Evolutionary conservation across 2,113 vertebrate genomes (phyloP).

Genomic region (Carassius auratus): DNA sequence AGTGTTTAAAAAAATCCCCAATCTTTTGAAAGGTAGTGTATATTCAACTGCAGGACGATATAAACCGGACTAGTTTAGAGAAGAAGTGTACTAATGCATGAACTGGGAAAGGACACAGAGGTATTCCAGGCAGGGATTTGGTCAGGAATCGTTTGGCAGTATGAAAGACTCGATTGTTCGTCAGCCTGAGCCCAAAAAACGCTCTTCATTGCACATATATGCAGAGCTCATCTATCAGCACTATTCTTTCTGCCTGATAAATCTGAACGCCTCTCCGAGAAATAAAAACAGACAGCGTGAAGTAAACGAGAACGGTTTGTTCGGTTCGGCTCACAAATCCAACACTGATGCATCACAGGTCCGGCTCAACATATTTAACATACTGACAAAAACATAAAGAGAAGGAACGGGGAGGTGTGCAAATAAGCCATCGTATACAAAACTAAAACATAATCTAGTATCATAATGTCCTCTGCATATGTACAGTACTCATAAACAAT

Average conservation of each 20-base stretch:
- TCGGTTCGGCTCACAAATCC: constrained; percentile 1
- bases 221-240: not conserved
- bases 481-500: constrained; percentile 70
- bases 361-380: constrained; percentile 2
- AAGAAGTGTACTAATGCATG: not conserved
- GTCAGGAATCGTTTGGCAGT: constrained; percentile 44
- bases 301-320: not conserved
- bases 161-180: constrained; percentile 1
- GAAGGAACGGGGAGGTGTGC: constrained; percentile 76
- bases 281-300: not conserved
- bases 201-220: constrained; percentile 2
- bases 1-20: not conserved
- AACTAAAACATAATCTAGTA: constrained; percentile 55
- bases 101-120: constrained; percentile 17
- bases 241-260: too few species aligned
- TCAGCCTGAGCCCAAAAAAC: too few species aligned
- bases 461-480: constrained; percentile 67
- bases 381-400: constrained; percentile 36
- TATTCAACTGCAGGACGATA: not conserved
- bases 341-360: not conserved
- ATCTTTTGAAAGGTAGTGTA: not conserved
- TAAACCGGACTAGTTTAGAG: not conserved
- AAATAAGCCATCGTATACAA: constrained; percentile 76
- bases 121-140: not conserved
- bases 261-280: not conserved